Evolutionary conservation across 2,888 invertebrate species (phyloP).

Genomic region (Onthophagus sagittarius): DNA sequence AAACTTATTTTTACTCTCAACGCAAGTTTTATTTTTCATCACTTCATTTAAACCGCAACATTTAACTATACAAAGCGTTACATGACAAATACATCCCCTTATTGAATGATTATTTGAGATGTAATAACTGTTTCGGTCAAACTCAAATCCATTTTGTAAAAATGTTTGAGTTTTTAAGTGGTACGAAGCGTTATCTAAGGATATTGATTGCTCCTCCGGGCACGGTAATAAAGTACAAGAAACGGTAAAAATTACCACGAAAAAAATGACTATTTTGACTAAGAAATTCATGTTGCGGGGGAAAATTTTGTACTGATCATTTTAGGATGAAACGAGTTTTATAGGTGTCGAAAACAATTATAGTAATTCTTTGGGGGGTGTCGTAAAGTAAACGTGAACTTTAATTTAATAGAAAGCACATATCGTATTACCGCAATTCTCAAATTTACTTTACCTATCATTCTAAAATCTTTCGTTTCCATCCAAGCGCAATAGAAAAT

Average conservation of each 20-base stretch:
- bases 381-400: too few species aligned
- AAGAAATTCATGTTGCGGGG: not conserved
- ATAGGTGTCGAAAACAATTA: too few species aligned
- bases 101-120: not conserved
- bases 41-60: constrained; percentile 19
- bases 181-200: constrained; percentile 15
- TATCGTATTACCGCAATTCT: too few species aligned
- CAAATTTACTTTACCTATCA: not conserved
- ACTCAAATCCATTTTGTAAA: constrained; percentile 16
- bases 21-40: constrained; percentile 2
- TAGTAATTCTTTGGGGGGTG: too few species aligned
- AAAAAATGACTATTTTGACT: not conserved
- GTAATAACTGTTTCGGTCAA: constrained; percentile 14
- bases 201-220: constrained; percentile 5
- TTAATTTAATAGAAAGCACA: too few species aligned
- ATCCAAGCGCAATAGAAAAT: not conserved
- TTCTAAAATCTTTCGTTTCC: not conserved
- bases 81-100: constrained; percentile 19
- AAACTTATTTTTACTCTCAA: not conserved
- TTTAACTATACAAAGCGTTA: constrained; percentile 22
- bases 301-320: not conserved
- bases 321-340: too few species aligned
- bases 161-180: constrained; percentile 7
- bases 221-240: constrained; percentile 6
- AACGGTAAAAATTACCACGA: not conserved